A percentile compares a stretch with the other conserved stretches of the same genome.
Conservation (phyloP, 2,113 vertebrate species). For the Tetrax tetrax region DNA sequence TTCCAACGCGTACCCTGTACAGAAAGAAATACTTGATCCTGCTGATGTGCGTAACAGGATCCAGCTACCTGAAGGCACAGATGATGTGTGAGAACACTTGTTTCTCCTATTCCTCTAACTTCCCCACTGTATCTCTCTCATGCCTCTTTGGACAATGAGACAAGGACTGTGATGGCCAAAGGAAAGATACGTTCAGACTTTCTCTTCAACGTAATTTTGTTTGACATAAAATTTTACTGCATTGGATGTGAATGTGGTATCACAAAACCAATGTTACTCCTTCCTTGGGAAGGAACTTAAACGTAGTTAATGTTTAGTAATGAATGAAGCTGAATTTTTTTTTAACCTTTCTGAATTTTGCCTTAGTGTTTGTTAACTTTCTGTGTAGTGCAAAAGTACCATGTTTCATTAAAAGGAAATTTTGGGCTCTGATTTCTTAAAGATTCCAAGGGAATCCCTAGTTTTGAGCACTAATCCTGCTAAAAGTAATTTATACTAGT, state of each 20-base stretch:
- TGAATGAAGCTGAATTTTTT: background rate
- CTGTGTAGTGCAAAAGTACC: background rate
- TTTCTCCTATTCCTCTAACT: background rate
- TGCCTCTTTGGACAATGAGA: background rate
- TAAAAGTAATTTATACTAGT: background rate
- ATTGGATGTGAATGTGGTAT: background rate
- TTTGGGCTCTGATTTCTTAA: background rate
- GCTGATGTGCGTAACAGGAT: rapidly evolving
- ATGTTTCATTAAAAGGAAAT: background rate
- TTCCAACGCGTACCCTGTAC: rapidly evolving
- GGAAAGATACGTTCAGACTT: background rate
- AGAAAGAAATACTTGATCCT: background rate
- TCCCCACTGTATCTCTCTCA: background rate
- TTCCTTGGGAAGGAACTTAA: background rate
- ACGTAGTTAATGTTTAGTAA: background rate
- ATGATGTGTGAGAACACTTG: background rate
- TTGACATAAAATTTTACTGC: background rate
- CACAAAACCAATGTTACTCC: background rate
- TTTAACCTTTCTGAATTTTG: background rate
- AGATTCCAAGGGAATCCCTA: background rate
- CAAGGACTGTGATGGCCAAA: background rate
- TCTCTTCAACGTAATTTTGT: background rate
- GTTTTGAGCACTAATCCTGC: background rate
- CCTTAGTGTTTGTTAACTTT: background rate
- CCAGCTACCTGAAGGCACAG: background rate